These are phyloP conservation scores for Drosophila subsilvestris DNA, from an alignment of 2,888 invertebrate species.

Conservation along the genomic window DNA sequence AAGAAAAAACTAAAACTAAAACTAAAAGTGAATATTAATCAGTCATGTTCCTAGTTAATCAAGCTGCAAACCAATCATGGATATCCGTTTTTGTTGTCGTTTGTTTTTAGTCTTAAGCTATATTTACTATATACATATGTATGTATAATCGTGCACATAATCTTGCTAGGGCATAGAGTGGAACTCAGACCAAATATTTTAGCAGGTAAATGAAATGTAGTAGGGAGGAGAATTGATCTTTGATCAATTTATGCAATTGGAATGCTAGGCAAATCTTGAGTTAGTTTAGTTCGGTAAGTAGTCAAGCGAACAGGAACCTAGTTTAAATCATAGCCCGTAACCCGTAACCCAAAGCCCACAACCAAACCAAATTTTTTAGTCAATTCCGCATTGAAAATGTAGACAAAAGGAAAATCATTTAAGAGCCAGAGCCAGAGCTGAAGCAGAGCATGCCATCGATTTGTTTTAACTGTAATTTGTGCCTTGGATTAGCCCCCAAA, in stretches of 20 bases:
- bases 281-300: constrained; percentile 14
- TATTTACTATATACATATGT: background rate
- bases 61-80: constrained; percentile 19
- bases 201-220: constrained; percentile 6
- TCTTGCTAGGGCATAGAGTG: constrained; percentile 20
- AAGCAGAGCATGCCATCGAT: background rate
- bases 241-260: constrained; percentile 7
- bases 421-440: background rate
- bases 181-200: constrained; percentile 37
- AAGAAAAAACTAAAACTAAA: too few relatives aligned
- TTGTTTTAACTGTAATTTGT: background rate
- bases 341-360: background rate
- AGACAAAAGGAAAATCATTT: background rate
- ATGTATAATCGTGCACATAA: constrained; percentile 13
- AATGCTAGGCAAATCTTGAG: constrained; percentile 2
- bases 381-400: constrained; percentile 33
- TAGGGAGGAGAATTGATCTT: background rate
- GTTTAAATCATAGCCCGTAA: background rate
- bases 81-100: constrained; percentile 26
- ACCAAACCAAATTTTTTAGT: constrained; percentile 17
- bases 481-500: background rate
- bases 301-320: constrained; percentile 6
- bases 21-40: constrained; percentile 4
- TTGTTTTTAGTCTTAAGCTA: constrained; percentile 22
- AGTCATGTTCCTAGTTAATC: constrained; percentile 26